Conservation (phyloP, 2,113 vertebrate genomes). For the Strix aluco region DNA sequence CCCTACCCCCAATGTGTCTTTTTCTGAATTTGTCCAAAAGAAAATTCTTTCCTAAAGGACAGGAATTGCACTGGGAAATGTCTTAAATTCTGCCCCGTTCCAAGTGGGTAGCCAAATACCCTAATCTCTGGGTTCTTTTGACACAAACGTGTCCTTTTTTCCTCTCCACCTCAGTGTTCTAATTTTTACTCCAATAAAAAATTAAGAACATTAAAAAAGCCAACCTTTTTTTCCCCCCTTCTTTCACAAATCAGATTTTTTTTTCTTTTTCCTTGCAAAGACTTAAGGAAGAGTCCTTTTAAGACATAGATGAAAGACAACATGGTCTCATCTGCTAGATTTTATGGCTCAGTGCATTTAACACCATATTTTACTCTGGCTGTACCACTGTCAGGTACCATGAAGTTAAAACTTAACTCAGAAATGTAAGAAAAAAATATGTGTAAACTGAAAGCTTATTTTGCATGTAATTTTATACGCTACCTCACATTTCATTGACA, state of each 20-base stretch:
- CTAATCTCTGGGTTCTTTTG: background rate
- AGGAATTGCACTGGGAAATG: background rate
- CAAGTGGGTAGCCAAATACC: background rate
- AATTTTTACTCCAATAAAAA: background rate
- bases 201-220: background rate
- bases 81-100: background rate
- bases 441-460: conserved; percentile 23
- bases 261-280: background rate
- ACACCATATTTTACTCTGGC: background rate
- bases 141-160: background rate
- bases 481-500: conserved; percentile 19
- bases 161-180: background rate
- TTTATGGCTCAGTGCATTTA: background rate
- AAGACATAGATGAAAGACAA: background rate
- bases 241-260: background rate
- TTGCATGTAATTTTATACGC: background rate
- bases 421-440: background rate
- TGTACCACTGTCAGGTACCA: background rate
- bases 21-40: background rate
- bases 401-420: background rate
- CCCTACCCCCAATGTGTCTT: background rate
- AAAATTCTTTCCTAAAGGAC: background rate
- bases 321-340: background rate
- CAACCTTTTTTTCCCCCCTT: background rate
- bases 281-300: background rate